These are phyloP conservation scores for Enteromius radiatus DNA, from an alignment of 2,797 vertebrate species.

Conservation along the genomic window DNA sequence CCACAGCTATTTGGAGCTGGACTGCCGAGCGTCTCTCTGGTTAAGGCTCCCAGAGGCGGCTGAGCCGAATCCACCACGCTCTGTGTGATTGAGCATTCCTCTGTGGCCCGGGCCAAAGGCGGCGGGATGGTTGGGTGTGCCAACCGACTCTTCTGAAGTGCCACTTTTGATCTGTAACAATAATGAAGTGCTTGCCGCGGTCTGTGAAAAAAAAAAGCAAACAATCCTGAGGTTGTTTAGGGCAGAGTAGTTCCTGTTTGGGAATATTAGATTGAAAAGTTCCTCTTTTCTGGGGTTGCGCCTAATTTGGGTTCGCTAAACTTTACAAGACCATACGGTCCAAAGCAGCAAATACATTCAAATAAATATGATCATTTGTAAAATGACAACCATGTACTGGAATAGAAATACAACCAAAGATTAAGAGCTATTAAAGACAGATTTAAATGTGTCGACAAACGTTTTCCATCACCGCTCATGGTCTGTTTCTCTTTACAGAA, in stretches of 20 bases:
- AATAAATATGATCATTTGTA: slow-evolving; percentile 6
- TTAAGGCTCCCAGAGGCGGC: slow-evolving; percentile 66
- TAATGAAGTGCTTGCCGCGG: slow-evolving; percentile 69
- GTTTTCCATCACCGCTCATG: background rate
- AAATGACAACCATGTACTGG: background rate
- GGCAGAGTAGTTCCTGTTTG: slow-evolving; percentile 75
- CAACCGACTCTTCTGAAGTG: slow-evolving; percentile 67
- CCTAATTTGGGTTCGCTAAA: slow-evolving; percentile 11
- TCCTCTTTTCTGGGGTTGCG: slow-evolving; percentile 26
- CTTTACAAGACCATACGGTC: slow-evolving; percentile 31
- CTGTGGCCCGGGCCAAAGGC: slow-evolving; percentile 65
- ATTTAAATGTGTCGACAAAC: background rate
- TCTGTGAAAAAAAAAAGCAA: slow-evolving; percentile 75
- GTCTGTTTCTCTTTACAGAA: slow-evolving; percentile 74
- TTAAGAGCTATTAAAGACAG: background rate
- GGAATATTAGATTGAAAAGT: slow-evolving; percentile 59
- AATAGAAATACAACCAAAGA: background rate
- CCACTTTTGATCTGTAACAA: slow-evolving; percentile 77
- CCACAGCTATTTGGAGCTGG: slow-evolving; percentile 75
- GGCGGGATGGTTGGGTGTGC: slow-evolving; percentile 68
- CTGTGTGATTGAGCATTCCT: slow-evolving; percentile 66
- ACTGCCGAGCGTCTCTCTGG: slow-evolving; percentile 61
- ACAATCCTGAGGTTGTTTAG: slow-evolving; percentile 76
- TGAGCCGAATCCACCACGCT: slow-evolving; percentile 51
- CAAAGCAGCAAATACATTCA: background rate